Evolutionary conservation across 2,113 vertebrate species (phyloP), one percentile per base, ranked within the genome.

Genomic region (Ophthalmolycus amberensis): DNA sequence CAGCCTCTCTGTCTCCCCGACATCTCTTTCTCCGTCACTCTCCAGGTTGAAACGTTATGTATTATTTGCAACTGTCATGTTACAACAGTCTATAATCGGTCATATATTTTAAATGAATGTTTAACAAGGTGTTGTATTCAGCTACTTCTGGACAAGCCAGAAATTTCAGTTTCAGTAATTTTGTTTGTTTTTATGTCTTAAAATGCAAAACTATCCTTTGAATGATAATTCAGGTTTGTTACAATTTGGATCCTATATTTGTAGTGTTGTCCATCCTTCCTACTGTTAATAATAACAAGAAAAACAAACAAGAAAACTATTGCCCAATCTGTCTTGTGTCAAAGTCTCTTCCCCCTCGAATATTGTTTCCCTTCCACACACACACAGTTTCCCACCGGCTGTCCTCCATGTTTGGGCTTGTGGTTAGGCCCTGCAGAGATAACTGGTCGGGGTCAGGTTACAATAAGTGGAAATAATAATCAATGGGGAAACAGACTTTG

Each of bases 381-480:
- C 29, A 12, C 59, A 7, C 59, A 8, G 15, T 29, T 60, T 60
- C 29, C 29, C 59, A 60, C 15, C 7, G 4, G 3, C 59, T 60
- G 29, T 29, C 59, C 59, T 34, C 29, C 15, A 18, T 60, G 27
- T 3, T 60, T 32, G 59, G 15, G 27, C 15, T 29, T 16, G 34
- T 34, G 59, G n/a, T 56, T 12, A 11, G n/a, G 59, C 15, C 59
- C 29, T 34, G 29, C 59, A 60, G 29, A 9, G 59, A 60, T 60
- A 60, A 60, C 58, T 32, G 58, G 58, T 32, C 29, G 29, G 59
- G 59, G 59, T 60, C 59, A 60, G 6, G 59, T 60, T 60, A 60
- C 18, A 16, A 60, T 60, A 60, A 60, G 29, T 10, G 37, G 15
- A 27, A 75, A 44, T 46, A 71, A 29, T 70, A 80, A 67, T 44